phyloP scores from a whole-genome alignment of 2,113 vertebrate genomes.

The Calyptommatus sinebrachiatus region DNA sequence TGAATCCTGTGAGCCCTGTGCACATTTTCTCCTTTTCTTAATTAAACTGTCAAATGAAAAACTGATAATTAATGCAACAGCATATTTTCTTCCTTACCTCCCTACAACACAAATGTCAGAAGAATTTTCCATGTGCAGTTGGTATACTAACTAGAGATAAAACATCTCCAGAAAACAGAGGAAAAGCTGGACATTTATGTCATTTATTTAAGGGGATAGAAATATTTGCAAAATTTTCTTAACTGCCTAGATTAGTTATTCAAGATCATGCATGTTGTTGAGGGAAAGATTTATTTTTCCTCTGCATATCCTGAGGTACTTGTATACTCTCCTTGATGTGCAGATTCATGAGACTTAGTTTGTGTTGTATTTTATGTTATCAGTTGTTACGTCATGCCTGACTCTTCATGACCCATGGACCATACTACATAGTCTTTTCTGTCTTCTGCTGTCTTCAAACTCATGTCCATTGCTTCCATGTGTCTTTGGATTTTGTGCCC shows the following conservation, averaged over 20 bases:
- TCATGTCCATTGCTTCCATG: too few relatives aligned
- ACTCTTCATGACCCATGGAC: too few relatives aligned
- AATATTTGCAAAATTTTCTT: not conserved
- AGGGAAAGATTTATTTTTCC: not conserved
- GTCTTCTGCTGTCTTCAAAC: too few relatives aligned
- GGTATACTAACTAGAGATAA: conserved; percentile 20
- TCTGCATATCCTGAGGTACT: not conserved
- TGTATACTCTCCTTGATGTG: not conserved
- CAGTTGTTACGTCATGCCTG: too few relatives aligned
- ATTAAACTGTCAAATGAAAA: conserved; percentile 79
- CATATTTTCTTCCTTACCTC: conserved; percentile 66
- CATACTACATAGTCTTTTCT: too few relatives aligned
- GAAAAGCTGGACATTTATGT: not conserved
- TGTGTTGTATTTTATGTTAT: too few relatives aligned
- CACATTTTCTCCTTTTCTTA: conserved; percentile 73
- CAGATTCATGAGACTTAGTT: too few relatives aligned
- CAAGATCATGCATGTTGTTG: not conserved
- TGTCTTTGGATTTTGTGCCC: too few relatives aligned
- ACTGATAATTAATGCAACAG: conserved; percentile 76
- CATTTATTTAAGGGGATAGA: not conserved
- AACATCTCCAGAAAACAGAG: not conserved
- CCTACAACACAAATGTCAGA: conserved; percentile 65
- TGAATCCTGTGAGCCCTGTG: conserved; percentile 71
- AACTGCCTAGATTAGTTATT: not conserved
- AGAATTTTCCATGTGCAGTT: conserved; percentile 19